Percentiles rank a stretch among this genome's conserved stretches.
Conservation (phyloP, 2,797 vertebrate genomes). For the Poecilia picta region DNA sequence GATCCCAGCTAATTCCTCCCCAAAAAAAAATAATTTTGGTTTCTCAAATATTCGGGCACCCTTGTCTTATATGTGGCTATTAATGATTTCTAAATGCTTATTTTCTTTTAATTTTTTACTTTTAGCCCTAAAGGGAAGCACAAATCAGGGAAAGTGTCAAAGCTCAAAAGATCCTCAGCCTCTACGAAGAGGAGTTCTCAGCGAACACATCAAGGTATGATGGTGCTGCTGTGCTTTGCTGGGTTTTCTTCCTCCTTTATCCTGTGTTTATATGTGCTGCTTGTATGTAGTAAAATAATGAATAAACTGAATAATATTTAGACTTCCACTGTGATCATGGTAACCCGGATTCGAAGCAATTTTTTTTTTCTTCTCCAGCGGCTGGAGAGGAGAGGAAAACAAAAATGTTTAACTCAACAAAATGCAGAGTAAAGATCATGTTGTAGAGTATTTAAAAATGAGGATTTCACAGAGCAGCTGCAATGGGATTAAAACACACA, state of each 20-base stretch:
- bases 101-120: conserved; percentile 6
- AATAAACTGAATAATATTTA: not conserved
- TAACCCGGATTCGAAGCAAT: too few species aligned
- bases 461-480: not conserved
- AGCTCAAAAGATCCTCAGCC: conserved; percentile 85
- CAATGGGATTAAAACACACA: not conserved
- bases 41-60: not conserved
- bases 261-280: not conserved
- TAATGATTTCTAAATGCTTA: conserved; percentile 2
- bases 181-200: conserved; percentile 83
- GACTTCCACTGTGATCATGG: too few species aligned
- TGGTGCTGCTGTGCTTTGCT: not conserved
- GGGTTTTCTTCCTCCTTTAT: not conserved
- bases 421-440: too few species aligned
- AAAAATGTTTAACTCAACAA: too few species aligned
- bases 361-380: too few species aligned
- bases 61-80: not conserved
- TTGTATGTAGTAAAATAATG: not conserved
- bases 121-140: conserved; percentile 91
- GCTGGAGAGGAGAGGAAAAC: too few species aligned
- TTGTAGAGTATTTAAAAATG: not conserved
- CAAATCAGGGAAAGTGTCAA: conserved; percentile 87
- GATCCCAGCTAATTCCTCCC: not conserved
- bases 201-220: conserved; percentile 87
- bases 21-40: not conserved